phyloP scores from a whole-genome alignment of 2,888 invertebrate species.

The Caenorhabditis japonica region DNA sequence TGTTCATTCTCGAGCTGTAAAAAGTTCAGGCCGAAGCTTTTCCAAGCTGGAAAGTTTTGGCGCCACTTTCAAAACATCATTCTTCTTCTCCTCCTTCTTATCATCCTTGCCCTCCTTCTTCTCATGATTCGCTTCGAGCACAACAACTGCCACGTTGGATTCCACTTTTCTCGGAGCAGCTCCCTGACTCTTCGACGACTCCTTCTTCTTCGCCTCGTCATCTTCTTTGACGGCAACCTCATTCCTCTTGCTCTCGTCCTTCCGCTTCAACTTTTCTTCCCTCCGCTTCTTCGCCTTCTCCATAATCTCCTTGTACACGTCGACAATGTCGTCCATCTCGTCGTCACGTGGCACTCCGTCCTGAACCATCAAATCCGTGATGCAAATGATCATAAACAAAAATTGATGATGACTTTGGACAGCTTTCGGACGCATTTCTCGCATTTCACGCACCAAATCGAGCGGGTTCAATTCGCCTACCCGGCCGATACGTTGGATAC shows the following conservation, averaged over 20 bases:
- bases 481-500: conserved; percentile 29
- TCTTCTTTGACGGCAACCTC: too few relatives aligned
- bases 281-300: not conserved
- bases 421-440: conserved; percentile 30
- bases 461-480: not conserved
- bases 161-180: too few relatives aligned
- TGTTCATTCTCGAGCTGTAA: too few relatives aligned
- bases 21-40: not conserved
- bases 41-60: too few relatives aligned
- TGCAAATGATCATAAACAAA: conserved; percentile 32
- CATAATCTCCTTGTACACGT: not conserved
- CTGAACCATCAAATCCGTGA: conserved; percentile 24
- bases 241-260: too few relatives aligned
- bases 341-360: conserved; percentile 11
- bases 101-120: too few relatives aligned
- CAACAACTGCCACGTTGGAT: too few relatives aligned
- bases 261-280: not conserved
- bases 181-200: too few relatives aligned
- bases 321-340: conserved; percentile 6
- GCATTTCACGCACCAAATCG: conserved; percentile 29
- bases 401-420: conserved; percentile 36
- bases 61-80: not conserved
- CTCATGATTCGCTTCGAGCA: too few relatives aligned
- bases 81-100: not conserved
- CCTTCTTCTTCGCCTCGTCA: too few relatives aligned